phyloP scores from a whole-genome alignment of 2,797 vertebrate species.

The Pseudomugil gertrudae region DNA sequence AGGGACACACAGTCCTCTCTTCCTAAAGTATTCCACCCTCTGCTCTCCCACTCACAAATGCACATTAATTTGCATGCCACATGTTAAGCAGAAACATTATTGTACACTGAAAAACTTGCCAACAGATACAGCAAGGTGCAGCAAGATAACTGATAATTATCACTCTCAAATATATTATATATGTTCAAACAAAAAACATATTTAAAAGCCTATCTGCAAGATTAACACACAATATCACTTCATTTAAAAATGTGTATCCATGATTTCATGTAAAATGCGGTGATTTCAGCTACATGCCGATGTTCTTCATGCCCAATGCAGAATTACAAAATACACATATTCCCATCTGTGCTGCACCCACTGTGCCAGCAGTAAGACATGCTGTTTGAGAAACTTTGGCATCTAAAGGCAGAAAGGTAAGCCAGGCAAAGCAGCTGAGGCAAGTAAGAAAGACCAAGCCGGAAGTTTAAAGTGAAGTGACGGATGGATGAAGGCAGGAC shows the following conservation, averaged over 20 bases:
- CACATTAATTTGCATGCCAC: background rate
- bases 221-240: background rate
- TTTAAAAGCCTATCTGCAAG: background rate
- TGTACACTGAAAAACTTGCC: slow-evolving; percentile 4
- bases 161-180: background rate
- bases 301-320: slow-evolving; percentile 16
- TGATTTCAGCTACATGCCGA: slow-evolving; percentile 31
- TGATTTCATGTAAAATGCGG: slow-evolving; percentile 19
- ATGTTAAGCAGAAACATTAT: background rate
- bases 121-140: background rate
- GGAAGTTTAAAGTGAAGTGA: slow-evolving; percentile 14
- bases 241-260: slow-evolving; percentile 15
- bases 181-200: slow-evolving; percentile 6
- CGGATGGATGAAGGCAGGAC: slow-evolving; percentile 22
- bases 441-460: slow-evolving; percentile 1
- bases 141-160: background rate
- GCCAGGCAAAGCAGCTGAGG: slow-evolving; percentile 18
- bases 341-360: slow-evolving; percentile 13
- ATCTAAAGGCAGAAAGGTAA: slow-evolving; percentile 9
- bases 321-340: slow-evolving; percentile 14
- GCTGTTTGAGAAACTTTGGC: slow-evolving; percentile 16
- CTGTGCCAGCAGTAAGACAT: slow-evolving; percentile 23
- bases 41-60: slow-evolving; percentile 17
- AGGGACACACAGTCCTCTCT: slow-evolving; percentile 55
- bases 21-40: slow-evolving; percentile 39